phyloP scores from a whole-genome alignment of 1,140 invertebrate genomes.

The Trichonephila clavipes region DNA sequence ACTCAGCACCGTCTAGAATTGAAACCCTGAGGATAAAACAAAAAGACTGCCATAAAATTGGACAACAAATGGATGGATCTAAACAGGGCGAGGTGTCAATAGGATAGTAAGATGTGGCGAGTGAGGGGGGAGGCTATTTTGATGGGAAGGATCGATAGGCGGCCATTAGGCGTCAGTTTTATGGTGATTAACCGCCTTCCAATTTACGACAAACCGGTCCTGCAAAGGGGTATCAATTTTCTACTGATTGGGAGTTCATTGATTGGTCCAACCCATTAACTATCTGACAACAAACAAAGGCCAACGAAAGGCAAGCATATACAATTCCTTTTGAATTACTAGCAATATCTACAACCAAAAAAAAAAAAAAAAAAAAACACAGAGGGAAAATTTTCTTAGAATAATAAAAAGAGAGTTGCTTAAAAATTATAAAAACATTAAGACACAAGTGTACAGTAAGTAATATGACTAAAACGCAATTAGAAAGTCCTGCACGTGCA shows the following conservation, averaged over 20 bases:
- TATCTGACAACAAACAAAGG: background rate
- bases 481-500: no score
- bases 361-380: no score
- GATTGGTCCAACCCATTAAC: constrained; percentile 35
- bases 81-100: constrained; percentile 39
- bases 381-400: no score
- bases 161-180: constrained; percentile 73
- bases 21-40: no score
- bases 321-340: background rate
- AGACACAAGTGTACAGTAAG: no score
- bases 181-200: constrained; percentile 71
- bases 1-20: background rate
- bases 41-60: constrained; percentile 21
- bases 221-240: constrained; percentile 5
- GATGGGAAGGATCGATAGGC: constrained; percentile 63
- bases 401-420: no score
- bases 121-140: constrained; percentile 19
- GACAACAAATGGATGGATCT: background rate
- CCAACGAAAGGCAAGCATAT: background rate
- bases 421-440: no score
- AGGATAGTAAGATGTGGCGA: background rate
- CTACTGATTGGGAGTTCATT: constrained; percentile 63
- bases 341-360: background rate
- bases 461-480: no score
- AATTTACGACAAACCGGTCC: constrained; percentile 39